Evolutionary conservation across 2,113 vertebrate species (phyloP), one percentile per base, ranked within the genome.

Genomic region (Hippopotamus amphibius): DNA sequence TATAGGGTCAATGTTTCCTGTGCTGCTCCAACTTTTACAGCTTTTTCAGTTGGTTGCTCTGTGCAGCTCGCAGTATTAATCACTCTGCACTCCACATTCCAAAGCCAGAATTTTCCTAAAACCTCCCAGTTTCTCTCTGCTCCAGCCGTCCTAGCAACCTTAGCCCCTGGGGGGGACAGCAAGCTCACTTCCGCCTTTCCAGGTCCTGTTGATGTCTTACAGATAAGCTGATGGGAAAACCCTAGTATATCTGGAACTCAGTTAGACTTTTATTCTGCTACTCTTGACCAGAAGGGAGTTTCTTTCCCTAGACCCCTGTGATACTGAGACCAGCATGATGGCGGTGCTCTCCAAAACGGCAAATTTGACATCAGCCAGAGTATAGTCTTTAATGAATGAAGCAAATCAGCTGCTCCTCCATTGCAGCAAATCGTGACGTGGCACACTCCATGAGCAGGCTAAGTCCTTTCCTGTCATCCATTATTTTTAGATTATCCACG

Each of bases 401-500:
- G 83, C 87, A 55, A 80, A 81, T 72, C 19, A 83, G 22, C 76
- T 65, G n/a, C 69, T 46, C 30, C 43, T n/a, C 53, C 53, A 13
- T 10, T 0, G 7, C 26, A 63, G 85, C 53, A 91, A 71, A 50
- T 15, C 16, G 1, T 26, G 77, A 37, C 55, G 55, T 19, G 33
- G n/a, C n/a, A 8, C 15, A 21, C 37, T 72, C 63, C 16, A 15
- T 0, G 30, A 61, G 15, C 66, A 55, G 41, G 68, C 43, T 82
- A 26, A 50, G 15, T 22, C 55, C 59, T 61, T 91, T 74, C 41
- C 92, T 74, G 2, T 26, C 33, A 46, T 76, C 92, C 69, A 57
- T 95, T 92, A 84, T 55, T 93, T 97, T 92, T 84, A 95, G 68
- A 90, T 87, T 76, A 90, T 79, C 69, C 71, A n/a, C 41, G 86